A percentile compares a stretch with the other conserved stretches of the same genome.
phyloP scores from a whole-genome alignment of 2,888 invertebrate genomes.

The Eustalomyia histrio region DNA sequence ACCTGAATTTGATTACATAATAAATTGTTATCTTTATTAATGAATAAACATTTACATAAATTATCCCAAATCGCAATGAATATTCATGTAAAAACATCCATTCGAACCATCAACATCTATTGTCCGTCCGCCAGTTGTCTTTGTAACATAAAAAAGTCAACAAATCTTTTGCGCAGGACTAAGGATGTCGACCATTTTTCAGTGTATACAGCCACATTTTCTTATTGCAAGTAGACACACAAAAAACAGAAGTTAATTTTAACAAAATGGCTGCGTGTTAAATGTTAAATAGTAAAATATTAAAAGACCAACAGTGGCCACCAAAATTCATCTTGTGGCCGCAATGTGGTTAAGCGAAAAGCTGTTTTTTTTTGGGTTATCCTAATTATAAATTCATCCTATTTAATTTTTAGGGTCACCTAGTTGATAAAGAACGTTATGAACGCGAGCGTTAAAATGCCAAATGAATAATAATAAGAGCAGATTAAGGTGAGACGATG shows the following conservation, averaged over 20 bases:
- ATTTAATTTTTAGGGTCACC: conserved; percentile 70
- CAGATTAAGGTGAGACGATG: conserved; percentile 39
- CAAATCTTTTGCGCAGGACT: conserved; percentile 62
- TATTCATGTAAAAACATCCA: conserved; percentile 75
- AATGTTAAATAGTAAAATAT: conserved; percentile 56
- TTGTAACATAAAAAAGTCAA: conserved; percentile 40
- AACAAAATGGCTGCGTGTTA: conserved; percentile 61
- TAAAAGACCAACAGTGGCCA: conserved; percentile 26
- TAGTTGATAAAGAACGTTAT: conserved; percentile 27
- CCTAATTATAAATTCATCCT: conserved; percentile 76
- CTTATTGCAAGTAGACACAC: conserved; percentile 3
- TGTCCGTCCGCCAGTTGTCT: conserved; percentile 24
- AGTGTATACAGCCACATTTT: conserved; percentile 16
- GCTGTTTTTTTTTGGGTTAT: conserved; percentile 27
- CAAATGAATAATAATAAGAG: conserved; percentile 69
- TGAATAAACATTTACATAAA: conserved; percentile 78
- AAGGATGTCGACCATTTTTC: conserved; percentile 25
- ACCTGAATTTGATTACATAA: conserved; percentile 66
- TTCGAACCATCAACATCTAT: conserved; percentile 26
- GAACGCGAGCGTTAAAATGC: conserved; percentile 69
- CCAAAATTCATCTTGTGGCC: conserved; percentile 74
- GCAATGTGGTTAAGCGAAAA: conserved; percentile 71
- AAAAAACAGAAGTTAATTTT: conserved; percentile 49
- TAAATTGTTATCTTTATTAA: conserved; percentile 76
- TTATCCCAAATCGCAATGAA: conserved; percentile 78